Percentiles rank a stretch among this genome's conserved stretches.
Evolutionary conservation across 2,797 vertebrate genomes (phyloP).

Genomic region (Peromyscus attwateri): DNA sequence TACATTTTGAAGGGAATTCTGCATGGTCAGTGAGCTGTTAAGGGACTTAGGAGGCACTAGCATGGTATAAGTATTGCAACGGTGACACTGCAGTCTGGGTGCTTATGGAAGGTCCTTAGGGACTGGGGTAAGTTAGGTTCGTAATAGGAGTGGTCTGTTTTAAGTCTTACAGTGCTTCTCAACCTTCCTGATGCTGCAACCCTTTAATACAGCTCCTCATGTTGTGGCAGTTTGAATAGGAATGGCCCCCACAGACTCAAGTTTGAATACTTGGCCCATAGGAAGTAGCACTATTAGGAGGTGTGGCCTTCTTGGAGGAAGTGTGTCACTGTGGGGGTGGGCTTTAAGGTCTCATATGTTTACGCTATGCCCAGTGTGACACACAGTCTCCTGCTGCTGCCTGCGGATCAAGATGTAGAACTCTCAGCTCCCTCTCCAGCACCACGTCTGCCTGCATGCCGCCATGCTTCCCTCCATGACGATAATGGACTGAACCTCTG

Average conservation of each 20-base stretch:
- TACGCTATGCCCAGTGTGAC: neutral
- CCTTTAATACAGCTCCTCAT: neutral
- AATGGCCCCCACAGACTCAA: neutral
- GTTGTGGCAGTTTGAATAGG: neutral
- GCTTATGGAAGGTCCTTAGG: neutral
- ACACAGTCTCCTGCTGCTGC: neutral
- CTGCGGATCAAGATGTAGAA: neutral
- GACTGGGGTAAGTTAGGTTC: no score
- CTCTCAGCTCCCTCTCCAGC: neutral
- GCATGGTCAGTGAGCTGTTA: neutral
- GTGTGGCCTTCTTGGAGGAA: neutral
- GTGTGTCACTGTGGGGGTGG: neutral
- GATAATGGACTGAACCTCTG: neutral
- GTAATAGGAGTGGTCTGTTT: neutral
- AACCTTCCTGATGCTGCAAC: neutral
- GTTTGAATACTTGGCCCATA: neutral
- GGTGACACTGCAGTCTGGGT: no score
- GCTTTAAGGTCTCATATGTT: neutral
- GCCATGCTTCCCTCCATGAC: neutral
- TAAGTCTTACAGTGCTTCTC: neutral
- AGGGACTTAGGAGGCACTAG: neutral
- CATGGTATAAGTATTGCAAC: fast-evolving
- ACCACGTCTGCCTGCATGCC: neutral
- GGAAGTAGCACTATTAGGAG: neutral
- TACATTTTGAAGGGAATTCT: neutral